A percentile compares a stretch with the other conserved stretches of the same genome.
Conservation (phyloP, 2,797 vertebrate species). For the Pitangus sulphuratus region DNA sequence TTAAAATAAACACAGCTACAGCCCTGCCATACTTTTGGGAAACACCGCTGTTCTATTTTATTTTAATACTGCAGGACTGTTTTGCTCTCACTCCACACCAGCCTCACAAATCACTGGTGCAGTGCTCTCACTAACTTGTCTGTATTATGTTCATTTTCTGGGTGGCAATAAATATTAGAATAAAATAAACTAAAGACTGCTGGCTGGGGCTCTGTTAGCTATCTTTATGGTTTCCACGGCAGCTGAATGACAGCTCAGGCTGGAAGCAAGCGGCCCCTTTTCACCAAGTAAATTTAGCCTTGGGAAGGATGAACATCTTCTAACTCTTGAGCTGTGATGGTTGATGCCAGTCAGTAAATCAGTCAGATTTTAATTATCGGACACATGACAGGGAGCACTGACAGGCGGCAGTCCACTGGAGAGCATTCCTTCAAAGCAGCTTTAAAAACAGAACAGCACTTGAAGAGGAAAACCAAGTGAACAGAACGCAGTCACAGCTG, state of each 20-base stretch:
- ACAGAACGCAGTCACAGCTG: constrained; percentile 62
- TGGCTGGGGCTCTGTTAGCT: constrained; percentile 82
- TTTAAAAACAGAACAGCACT: constrained; percentile 77
- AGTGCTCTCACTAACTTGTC: constrained; percentile 74
- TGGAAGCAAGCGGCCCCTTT: constrained; percentile 76
- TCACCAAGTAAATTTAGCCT: constrained; percentile 86
- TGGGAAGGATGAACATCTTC: constrained; percentile 84
- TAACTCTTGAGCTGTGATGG: constrained; percentile 77
- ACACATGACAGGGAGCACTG: constrained; percentile 84
- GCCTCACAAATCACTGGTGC: constrained; percentile 75
- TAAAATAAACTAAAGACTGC: constrained; percentile 83
- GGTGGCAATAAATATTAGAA: constrained; percentile 88
- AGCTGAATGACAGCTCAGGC: constrained; percentile 86
- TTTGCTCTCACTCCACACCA: constrained; percentile 70
- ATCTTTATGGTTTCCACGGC: constrained; percentile 83
- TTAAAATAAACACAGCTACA: constrained; percentile 62
- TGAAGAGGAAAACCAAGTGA: constrained; percentile 60
- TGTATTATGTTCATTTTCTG: constrained; percentile 85
- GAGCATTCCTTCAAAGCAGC: constrained; percentile 83
- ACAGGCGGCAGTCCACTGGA: constrained; percentile 81
- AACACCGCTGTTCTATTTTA: constrained; percentile 66
- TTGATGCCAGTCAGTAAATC: constrained; percentile 87
- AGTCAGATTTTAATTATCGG: constrained; percentile 90
- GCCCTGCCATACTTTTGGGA: constrained; percentile 70
- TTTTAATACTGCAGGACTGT: constrained; percentile 69